Base-by-base conservation (phyloP, 2,797 vertebrate genomes). In the Zalophus californianus region DNA sequence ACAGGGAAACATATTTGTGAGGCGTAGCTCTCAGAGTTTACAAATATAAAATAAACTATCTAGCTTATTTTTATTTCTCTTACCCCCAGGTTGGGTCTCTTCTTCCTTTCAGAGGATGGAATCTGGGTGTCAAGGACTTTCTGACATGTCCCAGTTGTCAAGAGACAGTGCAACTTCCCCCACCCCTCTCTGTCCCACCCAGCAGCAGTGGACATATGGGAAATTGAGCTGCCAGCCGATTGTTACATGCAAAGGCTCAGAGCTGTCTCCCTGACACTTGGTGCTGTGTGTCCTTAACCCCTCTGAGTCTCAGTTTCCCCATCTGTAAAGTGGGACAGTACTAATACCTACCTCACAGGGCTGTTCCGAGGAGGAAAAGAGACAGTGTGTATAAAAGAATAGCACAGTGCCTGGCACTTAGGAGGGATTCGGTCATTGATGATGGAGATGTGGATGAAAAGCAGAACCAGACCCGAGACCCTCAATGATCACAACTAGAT, bases 31-130 rank as follows among this genome's bases (percentile, higher is more conserved):
- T 90, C 66, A 23, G 52, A 20, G 35, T 90, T 86, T n/a, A 64
- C 91, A 70, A 58, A n/a, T 50, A 58, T 20, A 35, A 66, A 75
- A 23, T 38, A 79, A 48, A 50, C 48, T 41, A 1, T 13, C n/a
- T 54, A 41, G 48, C 50, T 85, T 89, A 18, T 54, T 89, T 68
- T 50, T 73, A 60, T 75, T 96, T 75, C 8, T 66, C 72, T 68
- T 60, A 75, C 18, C 23, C 80, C 25, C 8, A 21, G 15, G 21
- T 12, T 54, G 21, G 35, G 32, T 75, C 21, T 68, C 35, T 44
- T 80, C 62, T 89, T 62, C 52, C 66, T 92, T 82, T 62, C 44
- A 60, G 58, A 75, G 60, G 38, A 15, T 35, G 25, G 79, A 80
- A 60, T 70, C 60, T 75, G 86, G 60, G 52, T 64, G 60, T 78